A percentile compares a stretch with the other conserved stretches of the same genome.
phyloP scores from a whole-genome alignment of 1,140 invertebrate genomes.

The Scaptodrosophila lebanonensis region DNA sequence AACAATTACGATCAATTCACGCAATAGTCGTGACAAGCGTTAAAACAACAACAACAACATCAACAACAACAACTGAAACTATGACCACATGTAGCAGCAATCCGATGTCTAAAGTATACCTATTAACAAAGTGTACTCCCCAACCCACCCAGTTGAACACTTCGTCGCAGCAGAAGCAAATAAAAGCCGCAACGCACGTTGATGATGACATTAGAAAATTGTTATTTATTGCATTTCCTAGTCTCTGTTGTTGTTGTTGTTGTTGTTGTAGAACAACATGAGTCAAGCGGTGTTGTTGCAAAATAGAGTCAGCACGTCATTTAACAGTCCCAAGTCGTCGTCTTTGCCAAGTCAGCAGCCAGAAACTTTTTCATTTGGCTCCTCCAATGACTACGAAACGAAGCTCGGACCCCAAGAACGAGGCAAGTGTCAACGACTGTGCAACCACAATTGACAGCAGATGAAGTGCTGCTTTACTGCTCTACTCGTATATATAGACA shows the following conservation, averaged over 20 bases:
- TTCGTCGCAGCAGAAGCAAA: too few relatives aligned
- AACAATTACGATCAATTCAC: slow-evolving; percentile 73
- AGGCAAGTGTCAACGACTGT: slow-evolving; percentile 65
- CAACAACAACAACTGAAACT: slow-evolving; percentile 8
- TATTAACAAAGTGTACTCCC: too few relatives aligned
- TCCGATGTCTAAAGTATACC: too few relatives aligned
- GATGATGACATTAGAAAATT: slow-evolving; percentile 73
- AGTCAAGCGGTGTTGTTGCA: slow-evolving; percentile 32
- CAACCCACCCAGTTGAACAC: too few relatives aligned
- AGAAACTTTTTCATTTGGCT: too few relatives aligned
- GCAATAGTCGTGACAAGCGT: slow-evolving; percentile 26
- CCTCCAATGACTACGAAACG: slow-evolving; percentile 8
- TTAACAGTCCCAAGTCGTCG: slow-evolving; percentile 14
- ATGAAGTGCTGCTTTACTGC: too few relatives aligned
- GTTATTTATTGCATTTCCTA: slow-evolving; percentile 71
- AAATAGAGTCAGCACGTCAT: slow-evolving; percentile 27
- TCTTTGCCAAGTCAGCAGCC: slow-evolving; percentile 29
- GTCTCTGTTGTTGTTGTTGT: slow-evolving; percentile 35
- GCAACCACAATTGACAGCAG: slow-evolving; percentile 59
- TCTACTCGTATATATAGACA: too few relatives aligned
- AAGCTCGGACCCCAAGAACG: slow-evolving; percentile 15
- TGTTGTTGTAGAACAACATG: slow-evolving; percentile 14
- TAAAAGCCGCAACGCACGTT: too few relatives aligned
- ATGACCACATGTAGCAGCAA: slow-evolving; percentile 18
- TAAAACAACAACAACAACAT: slow-evolving; percentile 43